phyloP scores from a whole-genome alignment of 2,797 vertebrate genomes.

The Sternotherus odoratus region DNA sequence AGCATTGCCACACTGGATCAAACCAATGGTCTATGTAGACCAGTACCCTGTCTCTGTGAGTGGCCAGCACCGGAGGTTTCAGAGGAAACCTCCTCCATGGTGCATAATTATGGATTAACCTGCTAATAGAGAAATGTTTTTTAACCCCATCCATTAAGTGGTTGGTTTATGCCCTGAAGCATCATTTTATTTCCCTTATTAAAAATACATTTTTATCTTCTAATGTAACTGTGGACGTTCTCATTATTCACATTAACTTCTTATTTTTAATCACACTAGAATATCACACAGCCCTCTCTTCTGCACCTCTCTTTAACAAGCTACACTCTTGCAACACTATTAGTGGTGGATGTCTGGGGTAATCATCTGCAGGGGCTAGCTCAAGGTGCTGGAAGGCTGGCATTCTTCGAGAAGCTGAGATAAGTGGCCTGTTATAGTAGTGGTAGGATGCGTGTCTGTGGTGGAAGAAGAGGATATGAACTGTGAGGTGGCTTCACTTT shows the following conservation, averaged over 20 bases:
- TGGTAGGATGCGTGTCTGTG: neutral
- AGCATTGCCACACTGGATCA: slow-evolving; percentile 7
- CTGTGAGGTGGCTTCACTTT: neutral
- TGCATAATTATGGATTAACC: slow-evolving; percentile 35
- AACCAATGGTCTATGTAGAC: neutral
- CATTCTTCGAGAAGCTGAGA: neutral
- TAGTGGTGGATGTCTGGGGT: neutral
- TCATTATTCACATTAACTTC: neutral
- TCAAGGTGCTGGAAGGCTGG: neutral
- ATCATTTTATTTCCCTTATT: slow-evolving; percentile 24
- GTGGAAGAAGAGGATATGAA: neutral
- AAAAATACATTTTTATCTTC: neutral
- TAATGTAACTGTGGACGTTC: neutral
- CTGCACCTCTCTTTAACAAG: neutral
- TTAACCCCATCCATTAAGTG: neutral
- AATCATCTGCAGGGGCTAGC: neutral
- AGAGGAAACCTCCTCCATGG: slow-evolving; percentile 11
- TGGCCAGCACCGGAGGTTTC: neutral
- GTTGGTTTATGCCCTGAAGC: slow-evolving; percentile 28
- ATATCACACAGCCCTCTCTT: neutral
- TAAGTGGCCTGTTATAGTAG: neutral
- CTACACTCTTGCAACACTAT: neutral
- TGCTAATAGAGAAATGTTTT: slow-evolving; percentile 22
- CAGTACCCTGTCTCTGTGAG: neutral
- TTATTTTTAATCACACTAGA: neutral